These are phyloP conservation scores for Leuciscus idus DNA, from an alignment of 2,113 vertebrate species.

Conservation along the genomic window DNA sequence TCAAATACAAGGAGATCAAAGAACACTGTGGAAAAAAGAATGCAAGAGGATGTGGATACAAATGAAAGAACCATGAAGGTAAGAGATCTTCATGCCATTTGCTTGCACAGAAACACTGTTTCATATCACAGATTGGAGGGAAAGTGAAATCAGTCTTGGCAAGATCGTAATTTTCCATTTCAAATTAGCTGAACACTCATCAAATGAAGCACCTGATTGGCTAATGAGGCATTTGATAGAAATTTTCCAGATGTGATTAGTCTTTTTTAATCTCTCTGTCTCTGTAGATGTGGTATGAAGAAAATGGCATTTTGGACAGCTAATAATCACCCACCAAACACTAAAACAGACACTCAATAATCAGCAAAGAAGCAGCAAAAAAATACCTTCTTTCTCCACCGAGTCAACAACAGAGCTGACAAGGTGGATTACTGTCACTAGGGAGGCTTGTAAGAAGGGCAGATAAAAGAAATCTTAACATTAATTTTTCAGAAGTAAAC, in stretches of 20 bases:
- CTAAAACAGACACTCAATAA: constrained; percentile 49
- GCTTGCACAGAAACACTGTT: constrained; percentile 59
- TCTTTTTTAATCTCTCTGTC: background rate
- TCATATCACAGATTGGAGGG: background rate
- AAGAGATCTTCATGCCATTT: constrained; percentile 64
- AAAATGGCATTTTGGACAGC: constrained; percentile 69
- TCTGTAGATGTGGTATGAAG: constrained; percentile 48
- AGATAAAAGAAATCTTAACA: constrained; percentile 80
- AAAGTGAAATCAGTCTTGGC: background rate
- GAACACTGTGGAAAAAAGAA: constrained; percentile 49
- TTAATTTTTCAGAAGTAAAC: constrained; percentile 69
- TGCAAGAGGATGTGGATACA: constrained; percentile 29
- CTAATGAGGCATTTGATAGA: background rate
- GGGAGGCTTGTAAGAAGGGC: constrained; percentile 91
- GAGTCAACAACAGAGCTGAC: constrained; percentile 92
- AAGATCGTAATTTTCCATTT: background rate
- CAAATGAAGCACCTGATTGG: constrained; percentile 2
- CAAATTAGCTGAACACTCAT: constrained; percentile 22
- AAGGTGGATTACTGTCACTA: constrained; percentile 98
- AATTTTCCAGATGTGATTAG: background rate
- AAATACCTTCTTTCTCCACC: constrained; percentile 94
- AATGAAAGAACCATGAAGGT: constrained; percentile 22
- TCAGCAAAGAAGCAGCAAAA: constrained; percentile 61
- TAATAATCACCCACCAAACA: constrained; percentile 64
- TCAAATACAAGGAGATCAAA: constrained; percentile 64